Evolutionary conservation across 2,797 vertebrate genomes (phyloP).

Genomic region (Chaunax sp.): DNA sequence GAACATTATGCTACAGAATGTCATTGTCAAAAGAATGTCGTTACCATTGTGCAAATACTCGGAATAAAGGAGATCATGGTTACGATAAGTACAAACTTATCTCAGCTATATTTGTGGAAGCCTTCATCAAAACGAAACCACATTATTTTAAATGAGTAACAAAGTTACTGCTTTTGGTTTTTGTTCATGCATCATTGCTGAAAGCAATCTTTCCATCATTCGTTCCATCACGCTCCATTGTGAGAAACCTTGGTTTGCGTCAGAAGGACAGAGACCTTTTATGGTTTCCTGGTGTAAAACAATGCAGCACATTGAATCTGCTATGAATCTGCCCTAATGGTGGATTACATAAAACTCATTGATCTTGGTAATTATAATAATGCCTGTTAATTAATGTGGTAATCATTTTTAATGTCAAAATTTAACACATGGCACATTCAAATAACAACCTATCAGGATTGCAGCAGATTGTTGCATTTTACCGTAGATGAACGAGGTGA

Average conservation of each 20-base stretch:
- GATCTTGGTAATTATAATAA: slow-evolving; percentile 25
- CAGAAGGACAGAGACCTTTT: slow-evolving; percentile 4
- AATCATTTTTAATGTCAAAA: slow-evolving; percentile 43
- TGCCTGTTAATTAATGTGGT: slow-evolving; percentile 31
- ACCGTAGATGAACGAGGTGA: slow-evolving; percentile 9
- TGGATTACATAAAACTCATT: slow-evolving; percentile 22
- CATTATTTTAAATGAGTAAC: slow-evolving; percentile 8
- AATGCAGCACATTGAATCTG: neutral
- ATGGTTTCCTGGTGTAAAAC: slow-evolving; percentile 4
- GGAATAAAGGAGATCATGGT: neutral
- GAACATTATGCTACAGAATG: neutral
- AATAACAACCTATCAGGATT: slow-evolving; percentile 7
- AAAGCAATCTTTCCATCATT: slow-evolving; percentile 2
- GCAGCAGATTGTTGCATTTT: neutral
- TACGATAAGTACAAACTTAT: slow-evolving; percentile 9
- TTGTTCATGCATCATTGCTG: slow-evolving; percentile 16
- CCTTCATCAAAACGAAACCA: slow-evolving; percentile 16
- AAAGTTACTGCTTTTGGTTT: slow-evolving; percentile 22
- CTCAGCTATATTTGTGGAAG: neutral
- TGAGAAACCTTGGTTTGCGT: slow-evolving; percentile 14
- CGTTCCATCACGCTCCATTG: neutral
- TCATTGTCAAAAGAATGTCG: slow-evolving; percentile 9
- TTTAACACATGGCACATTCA: slow-evolving; percentile 23
- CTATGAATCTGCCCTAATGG: slow-evolving; percentile 15
- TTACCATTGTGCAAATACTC: slow-evolving; percentile 8